Base-by-base conservation (phyloP, 1,140 invertebrate species). In the Plutomurus gul region DNA sequence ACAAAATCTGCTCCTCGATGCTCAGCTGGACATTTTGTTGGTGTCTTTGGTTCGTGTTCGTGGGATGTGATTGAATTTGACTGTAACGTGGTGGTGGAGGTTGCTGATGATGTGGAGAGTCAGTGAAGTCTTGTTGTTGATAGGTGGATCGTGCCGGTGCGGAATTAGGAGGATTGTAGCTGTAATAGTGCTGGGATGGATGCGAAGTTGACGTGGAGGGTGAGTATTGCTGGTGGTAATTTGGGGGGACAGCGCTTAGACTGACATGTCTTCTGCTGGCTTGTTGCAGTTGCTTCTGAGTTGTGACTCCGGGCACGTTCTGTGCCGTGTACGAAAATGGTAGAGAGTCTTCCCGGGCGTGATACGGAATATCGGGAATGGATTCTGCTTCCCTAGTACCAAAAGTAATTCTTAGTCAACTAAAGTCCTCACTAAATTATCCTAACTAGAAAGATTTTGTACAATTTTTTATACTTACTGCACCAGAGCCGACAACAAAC, bases 341-440 rank as follows among this genome's bases (percentile, higher is more conserved):
- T 79, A 92, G 89, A 81, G 92, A 92, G 85, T 93, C 92, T 71
- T 92, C 89, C 65, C 93, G 88, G 76, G 93, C 93, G 90, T 95
- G 94, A 86, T 95, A 95, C 30, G 93, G 93, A 83, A 93, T 84
- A 51, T 82, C 79, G 1, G 82, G 79, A 46, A 84, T 84, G n/a
- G 78, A 80, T 8, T 80, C 81, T 8, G 83, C 83, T 47, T 84
- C 83, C 49, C n/a, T n/a, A n/a, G n/a, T n/a, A n/a, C n/a, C n/a
- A n/a, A n/a, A n/a, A n/a, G n/a, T n/a, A n/a, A n/a, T n/a, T n/a
- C n/a, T n/a, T n/a, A n/a, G n/a, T n/a, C n/a, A n/a, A n/a, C n/a
- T n/a, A n/a, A n/a, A n/a, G n/a, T n/a, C n/a, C n/a, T n/a, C n/a
- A n/a, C n/a, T n/a, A n/a, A n/a, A n/a, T n/a, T n/a, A n/a, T n/a